phyloP scores from a whole-genome alignment of 2,113 vertebrate species.

The Balaeniceps rex region DNA sequence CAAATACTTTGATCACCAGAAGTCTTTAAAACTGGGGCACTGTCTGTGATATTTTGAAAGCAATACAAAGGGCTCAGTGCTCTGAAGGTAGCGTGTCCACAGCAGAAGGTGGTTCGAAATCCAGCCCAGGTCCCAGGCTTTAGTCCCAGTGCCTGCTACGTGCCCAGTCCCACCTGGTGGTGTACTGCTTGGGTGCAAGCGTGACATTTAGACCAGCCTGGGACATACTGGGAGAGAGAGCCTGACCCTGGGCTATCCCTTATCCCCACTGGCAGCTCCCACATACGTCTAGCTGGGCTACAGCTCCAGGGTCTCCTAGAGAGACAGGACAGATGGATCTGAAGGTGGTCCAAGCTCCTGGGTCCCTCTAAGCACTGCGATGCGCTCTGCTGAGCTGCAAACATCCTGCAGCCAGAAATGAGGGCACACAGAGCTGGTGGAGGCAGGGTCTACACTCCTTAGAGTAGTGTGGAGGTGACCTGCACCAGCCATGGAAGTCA shows the following conservation, averaged over 20 bases:
- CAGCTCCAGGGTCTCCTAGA: not conserved
- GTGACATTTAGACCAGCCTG: not conserved
- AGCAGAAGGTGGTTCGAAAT: not conserved
- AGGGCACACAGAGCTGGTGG: not conserved
- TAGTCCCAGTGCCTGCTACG: not conserved
- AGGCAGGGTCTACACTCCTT: not conserved
- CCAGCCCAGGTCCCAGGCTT: not conserved
- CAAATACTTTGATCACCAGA: not conserved
- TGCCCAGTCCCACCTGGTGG: not conserved
- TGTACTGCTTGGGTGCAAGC: not conserved
- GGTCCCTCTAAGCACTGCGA: not conserved
- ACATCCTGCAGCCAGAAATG: not conserved
- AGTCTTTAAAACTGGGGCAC: not conserved
- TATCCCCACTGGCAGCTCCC: not conserved
- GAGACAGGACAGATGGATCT: not conserved
- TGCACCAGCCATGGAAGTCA: not conserved
- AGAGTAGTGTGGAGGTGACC: not conserved
- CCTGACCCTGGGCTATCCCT: not conserved
- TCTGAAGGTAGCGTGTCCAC: rapidly evolving
- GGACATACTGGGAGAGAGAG: not conserved
- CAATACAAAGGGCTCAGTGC: not conserved
- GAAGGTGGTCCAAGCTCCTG: not conserved
- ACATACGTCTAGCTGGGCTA: rapidly evolving
- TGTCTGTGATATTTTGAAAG: not conserved
- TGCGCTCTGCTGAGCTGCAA: not conserved